Evolutionary conservation across 2,888 invertebrate species (phyloP), one percentile per base, ranked within the genome.

Genomic region (Heteromurus nitidus): DNA sequence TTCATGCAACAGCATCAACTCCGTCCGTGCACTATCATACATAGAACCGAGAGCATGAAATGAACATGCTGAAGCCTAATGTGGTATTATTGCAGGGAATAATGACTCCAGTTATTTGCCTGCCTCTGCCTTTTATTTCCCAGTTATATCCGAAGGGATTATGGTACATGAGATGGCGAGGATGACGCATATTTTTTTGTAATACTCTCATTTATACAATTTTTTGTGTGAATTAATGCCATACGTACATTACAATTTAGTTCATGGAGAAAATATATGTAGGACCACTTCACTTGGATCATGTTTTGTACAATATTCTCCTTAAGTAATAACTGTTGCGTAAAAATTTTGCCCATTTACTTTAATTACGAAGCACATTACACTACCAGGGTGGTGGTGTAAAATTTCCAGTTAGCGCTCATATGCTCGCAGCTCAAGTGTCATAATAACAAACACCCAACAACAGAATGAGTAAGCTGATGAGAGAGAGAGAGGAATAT

Each of bases 401-500:
- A 13, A 36, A 13, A 13, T 36, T 13, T 36, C 36, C 36, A 36
- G 13, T 36, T 36, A 36, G 7, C 13, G 36, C 36, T 36, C 36
- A 36, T 36, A 36, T 13, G 5, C 36, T 36, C 36, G 13, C 36
- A 36, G 36, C 36, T 50, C 50, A 50, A 50, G 16, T 50, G 50
- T 3, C 50, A 50, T 3, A 16, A 18, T 50, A 18, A 50, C n/a
- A n/a, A n/a, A n/a, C n/a, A n/a, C n/a, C n/a, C n/a, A n/a, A 9
- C 16, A 50, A 24, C 26, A 20, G 20, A 47, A 44, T 42, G 16
- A 44, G 28, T 18, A 67, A 67, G 50, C 50, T 26, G 28, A 16
- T 28, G 50, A 50, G 50, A 68, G 50, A 50, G 50, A 50, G 50
- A 68, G 50, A 50, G 30, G 28, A 47, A 68, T 30, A 50, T 30